phyloP scores from a whole-genome alignment of 1,140 invertebrate genomes.

The Leptopilina boulardi region DNA sequence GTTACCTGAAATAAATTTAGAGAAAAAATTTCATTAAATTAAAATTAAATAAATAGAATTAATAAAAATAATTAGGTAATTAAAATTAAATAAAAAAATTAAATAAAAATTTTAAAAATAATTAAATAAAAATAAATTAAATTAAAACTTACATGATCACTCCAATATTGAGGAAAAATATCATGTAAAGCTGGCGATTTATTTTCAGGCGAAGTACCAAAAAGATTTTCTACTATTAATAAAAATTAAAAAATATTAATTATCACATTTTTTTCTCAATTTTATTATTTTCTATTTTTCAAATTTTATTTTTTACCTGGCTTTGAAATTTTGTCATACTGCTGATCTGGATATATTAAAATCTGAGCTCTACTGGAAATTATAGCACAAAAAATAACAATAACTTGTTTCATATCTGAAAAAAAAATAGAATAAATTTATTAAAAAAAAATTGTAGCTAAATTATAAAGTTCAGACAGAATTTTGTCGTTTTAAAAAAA shows the following conservation, averaged over 20 bases:
- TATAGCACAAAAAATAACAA: background rate
- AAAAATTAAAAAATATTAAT: no score
- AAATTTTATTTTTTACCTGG: background rate
- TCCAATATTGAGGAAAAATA: slow-evolving; percentile 56
- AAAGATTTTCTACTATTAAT: slow-evolving; percentile 29
- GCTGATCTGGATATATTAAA: slow-evolving; percentile 1
- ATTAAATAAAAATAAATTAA: background rate
- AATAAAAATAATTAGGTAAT: no score
- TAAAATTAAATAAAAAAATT: background rate
- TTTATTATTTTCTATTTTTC: background rate
- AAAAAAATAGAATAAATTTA: background rate
- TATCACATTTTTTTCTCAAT: no score
- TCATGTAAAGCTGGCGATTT: slow-evolving; percentile 42
- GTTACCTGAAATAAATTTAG: slow-evolving; percentile 66
- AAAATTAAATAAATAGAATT: slow-evolving; percentile 4
- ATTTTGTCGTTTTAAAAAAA: no score
- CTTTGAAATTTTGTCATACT: background rate
- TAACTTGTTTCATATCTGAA: background rate
- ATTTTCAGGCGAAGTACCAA: slow-evolving; percentile 4
- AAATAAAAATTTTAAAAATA: background rate
- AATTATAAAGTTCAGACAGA: no score
- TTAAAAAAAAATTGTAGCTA: no score
- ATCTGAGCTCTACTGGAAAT: background rate
- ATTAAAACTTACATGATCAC: slow-evolving; percentile 59
- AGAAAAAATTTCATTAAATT: no score